Percentiles rank a stretch among this genome's conserved stretches.
Evolutionary conservation across 2,797 vertebrate species (phyloP).

Genomic region (Odontamblyopus rebecca): DNA sequence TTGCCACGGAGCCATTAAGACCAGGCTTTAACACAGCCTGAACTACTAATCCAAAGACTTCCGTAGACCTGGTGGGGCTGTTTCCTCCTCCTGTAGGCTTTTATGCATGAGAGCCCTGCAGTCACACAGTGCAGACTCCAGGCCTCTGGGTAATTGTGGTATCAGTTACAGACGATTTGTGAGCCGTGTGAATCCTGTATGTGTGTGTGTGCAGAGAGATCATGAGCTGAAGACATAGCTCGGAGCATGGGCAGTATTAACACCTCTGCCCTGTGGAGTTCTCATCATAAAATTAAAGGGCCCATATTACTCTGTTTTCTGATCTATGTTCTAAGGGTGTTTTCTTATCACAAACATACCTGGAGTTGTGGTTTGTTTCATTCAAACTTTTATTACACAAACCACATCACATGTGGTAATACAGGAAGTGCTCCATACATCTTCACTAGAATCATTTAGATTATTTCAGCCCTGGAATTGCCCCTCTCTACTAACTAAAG

Average conservation of each 20-base stretch:
- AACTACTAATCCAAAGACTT: no score
- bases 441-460: no score
- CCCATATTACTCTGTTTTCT: no score
- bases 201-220: conserved; percentile 20
- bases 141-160: conserved; percentile 63
- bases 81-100: conserved; percentile 3
- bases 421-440: no score
- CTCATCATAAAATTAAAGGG: conserved; percentile 51
- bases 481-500: no score
- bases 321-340: no score
- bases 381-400: no score
- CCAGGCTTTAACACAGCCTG: neutral
- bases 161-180: conserved; percentile 57
- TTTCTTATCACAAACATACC: no score
- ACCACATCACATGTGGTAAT: no score
- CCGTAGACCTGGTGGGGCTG: no score
- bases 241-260: neutral
- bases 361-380: no score
- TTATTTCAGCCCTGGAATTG: no score
- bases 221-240: conserved; percentile 20
- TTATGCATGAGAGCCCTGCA: conserved; percentile 31
- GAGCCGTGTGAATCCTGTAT: conserved; percentile 31
- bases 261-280: conserved; percentile 62
- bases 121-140: conserved; percentile 25
- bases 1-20: neutral